Base-by-base conservation (phyloP, 1,140 invertebrate genomes). In the Panagrolaimus sp. region DNA sequence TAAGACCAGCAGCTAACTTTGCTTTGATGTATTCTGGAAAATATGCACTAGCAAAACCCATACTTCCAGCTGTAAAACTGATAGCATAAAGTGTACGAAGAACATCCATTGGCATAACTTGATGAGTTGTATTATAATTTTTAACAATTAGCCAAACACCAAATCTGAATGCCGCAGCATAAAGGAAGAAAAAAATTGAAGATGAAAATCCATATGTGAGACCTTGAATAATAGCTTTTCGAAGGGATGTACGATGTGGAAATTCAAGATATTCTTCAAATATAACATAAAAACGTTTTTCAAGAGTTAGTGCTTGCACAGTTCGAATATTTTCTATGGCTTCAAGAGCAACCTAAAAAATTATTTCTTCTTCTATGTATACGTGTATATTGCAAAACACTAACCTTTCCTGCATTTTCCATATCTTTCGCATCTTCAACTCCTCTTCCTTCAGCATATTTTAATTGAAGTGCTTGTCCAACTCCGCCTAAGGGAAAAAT, bases 391-490 rank as follows among this genome's bases (percentile, higher is more conserved):
- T 8, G 7, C 48, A n/a, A 9, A 1, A 16, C 57, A n/a, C 43
- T 42, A 13, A 85, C 84, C 67, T 84, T 81, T 68, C 85, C 86
- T 44, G 85, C 85, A 57, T 85, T 76, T 65, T 85, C 84, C 79
- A 85, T 83, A 1, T 84, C 71, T 57, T 78, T 80, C 1, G 81
- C 78, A 74, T 86, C 85, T 69, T 82, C 75, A 45, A 80, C 78
- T 65, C 83, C 81, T 23, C 70, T 71, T n/a, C 78, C 75, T 64
- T 80, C 81, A 16, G 81, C 47, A 65, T 79, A 80, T 65, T 81
- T 70, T 25, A 79, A 63, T 5, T 38, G 31, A 4, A 38, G 31
- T 4, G 31, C 31, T 38, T 38, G 31, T 38, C 31, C 31, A 2
- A 38, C 31, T 38, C 31, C 31, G 7, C 31, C 31, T 38, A 38